Base-by-base conservation (phyloP, 2,888 invertebrate species). In the Tetropium fuscum region DNA sequence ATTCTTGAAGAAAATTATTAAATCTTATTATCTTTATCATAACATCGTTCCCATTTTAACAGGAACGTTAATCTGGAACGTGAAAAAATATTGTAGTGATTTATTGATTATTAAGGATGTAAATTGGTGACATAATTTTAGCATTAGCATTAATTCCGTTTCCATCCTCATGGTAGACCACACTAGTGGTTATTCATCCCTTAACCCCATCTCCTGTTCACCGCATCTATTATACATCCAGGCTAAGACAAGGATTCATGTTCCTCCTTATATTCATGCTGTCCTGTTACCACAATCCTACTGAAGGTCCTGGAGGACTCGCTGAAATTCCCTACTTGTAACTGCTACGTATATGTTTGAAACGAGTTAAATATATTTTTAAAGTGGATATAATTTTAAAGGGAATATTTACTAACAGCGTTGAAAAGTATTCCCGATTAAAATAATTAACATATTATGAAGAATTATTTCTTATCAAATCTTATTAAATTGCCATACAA, bases 81-180 rank as follows among this genome's bases (percentile, higher is more conserved):
- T n/a, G n/a, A 40, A 38, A 40, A 40, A 40, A n/a, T 40, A 40
- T 40, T 19, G 20, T 20, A 11, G 20, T 57, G 57, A 64, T 64
- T 58, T 59, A 56, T 65, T 69, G 63, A 69, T 71, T 68, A 71
- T 72, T 66, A 66, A 62, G 53, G 60, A 67, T 67, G 69, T 71
- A 75, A 74, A 76, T 73, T 73, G 73, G 69, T 73, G 73, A 74
- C 74, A 74, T 70, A 74, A 75, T 75, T 75, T 72, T 66, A 72
- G 71, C 74, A 76, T 74, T 74, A 74, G 70, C 71, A 70, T 71
- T 72, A 71, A 67, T 68, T 63, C 66, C 62, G 63, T 59, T 57
- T 53, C 55, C 61, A 53, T 55, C 56, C 48, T 36, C 55, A 18
- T 49, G 45, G 40, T 54, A 47, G 53, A 55, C 53, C 56, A 51